Percentiles rank a stretch among this genome's conserved stretches.
Evolutionary conservation across 2,113 vertebrate species (phyloP).

Genomic region (Danionella cerebrum): DNA sequence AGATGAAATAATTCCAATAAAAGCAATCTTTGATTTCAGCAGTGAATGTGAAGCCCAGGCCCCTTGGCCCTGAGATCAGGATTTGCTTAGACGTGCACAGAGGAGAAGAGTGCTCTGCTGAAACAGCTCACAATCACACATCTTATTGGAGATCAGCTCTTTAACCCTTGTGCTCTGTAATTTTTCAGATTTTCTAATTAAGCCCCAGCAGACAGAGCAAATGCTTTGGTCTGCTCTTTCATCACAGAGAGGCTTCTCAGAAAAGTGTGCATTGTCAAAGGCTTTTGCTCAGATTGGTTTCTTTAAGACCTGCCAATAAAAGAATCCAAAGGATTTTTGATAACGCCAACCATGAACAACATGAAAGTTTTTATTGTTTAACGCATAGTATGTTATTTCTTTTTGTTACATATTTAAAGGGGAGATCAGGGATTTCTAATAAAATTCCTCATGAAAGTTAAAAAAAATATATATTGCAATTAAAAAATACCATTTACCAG

Average conservation of each 20-base stretch:
- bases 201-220: neutral
- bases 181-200: neutral
- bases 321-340: neutral
- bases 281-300: neutral
- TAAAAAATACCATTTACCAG: no score
- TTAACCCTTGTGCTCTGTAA: neutral
- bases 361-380: no score
- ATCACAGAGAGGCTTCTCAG: neutral
- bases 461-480: no score
- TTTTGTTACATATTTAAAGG: neutral
- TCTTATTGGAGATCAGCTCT: conserved; percentile 4
- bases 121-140: neutral
- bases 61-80: neutral
- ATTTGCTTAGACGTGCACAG: conserved; percentile 17
- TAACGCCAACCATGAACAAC: neutral
- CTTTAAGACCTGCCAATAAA: neutral
- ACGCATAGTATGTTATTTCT: no score
- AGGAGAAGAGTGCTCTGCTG: neutral
- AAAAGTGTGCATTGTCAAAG: no score
- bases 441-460: no score
- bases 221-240: neutral
- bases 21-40: no score
- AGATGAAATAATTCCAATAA: no score
- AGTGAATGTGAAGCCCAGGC: neutral
- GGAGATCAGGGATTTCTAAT: no score